Base-by-base conservation (phyloP, 2,113 vertebrate species). In the Cichladusa arquata region DNA sequence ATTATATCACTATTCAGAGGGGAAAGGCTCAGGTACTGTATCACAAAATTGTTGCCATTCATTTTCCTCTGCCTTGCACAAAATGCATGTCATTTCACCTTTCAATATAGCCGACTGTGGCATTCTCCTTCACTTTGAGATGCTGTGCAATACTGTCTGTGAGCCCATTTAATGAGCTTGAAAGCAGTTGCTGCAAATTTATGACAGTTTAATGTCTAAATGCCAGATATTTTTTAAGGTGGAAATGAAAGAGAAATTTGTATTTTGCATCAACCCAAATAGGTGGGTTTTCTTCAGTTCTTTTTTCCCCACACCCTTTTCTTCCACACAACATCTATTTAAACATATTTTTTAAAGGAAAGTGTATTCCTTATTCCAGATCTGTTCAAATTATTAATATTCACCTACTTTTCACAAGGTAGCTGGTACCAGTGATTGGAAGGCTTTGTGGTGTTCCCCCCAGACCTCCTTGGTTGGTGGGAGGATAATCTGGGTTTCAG, bases 151-250 rank as follows among this genome's bases (percentile, higher is more conserved):
- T 95, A 85, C 87, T 92, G 88, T 95, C 88, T 84, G 78, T 62
- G 88, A 96, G 92, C 84, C 74, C 82, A 77, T 97, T 97, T 96
- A 97, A 97, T 97, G 97, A 97, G 92, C 91, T 93, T 96, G 88
- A 96, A 96, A 94, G 93, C 90, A 94, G 78, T 92, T 88, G 86
- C 92, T 93, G 89, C 56, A 88, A 95, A 96, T 97, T 94, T 95
- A 93, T 97, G 94, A 84, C 86, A 91, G 74, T 95, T 90, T 90
- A 90, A 94, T 80, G 90, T 90, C 69, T 54, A 93, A 95, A 95
- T 95, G 94, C 92, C 72, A 84, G 86, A 42, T 45, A 40, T 67
- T 95, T 95, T 88, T 95, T 81, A 77, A 72, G 66, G 45, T 82
- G 22, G 81, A 91, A 95, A 89, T 62, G 80, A 82, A 38, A 64